Base-by-base conservation (phyloP, 2,797 vertebrate genomes). In the Saxicola maurus region DNA sequence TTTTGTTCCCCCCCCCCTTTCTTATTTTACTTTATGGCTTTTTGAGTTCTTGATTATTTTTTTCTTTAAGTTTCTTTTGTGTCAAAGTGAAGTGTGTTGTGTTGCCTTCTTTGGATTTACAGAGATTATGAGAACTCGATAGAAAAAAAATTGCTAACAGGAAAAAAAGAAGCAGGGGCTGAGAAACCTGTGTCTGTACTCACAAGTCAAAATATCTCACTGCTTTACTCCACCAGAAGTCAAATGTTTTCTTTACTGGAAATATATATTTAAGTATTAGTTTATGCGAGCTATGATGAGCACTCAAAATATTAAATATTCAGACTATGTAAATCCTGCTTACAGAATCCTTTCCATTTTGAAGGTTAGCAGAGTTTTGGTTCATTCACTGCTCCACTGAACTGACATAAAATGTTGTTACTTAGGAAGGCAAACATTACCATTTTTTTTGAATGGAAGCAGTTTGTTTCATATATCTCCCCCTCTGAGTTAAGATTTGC, bases 251-350 rank as follows among this genome's bases (percentile, higher is more conserved):
- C 83, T 83, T 82, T 79, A 93, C 56, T 93, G 78, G 82, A 92
- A 94, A 94, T 83, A 71, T 83, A 91, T 91, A 89, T 88, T 91
- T 91, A 91, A 84, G 89, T 84, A 94, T 91, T 89, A 75, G 83
- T 94, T 94, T 95, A 76, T 92, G 80, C 20, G 6, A 95, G 95
- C 71, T 87, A 74, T 84, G 94, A 96, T 96, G 94, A 96, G 79
- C 82, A 93, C 75, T 96, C 87, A 80, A 94, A 91, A 95, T 85
- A 96, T 95, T 95, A 97, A 97, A 97, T 97, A 96, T 96, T 96
- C 96, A 95, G 95, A 92, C 90, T 93, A 92, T 95, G 92, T 95
- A 96, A 96, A 96, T 95, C 96, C 93, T 95, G 68, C 92, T 95
- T 87, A 93, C 75, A 46, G 92, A 97, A 96, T 90, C 91, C 94